Percentiles rank a stretch among this genome's conserved stretches.
These are phyloP conservation scores for Latrodectus geometricus DNA, from an alignment of 1,140 invertebrate genomes.

Conservation along the genomic window DNA sequence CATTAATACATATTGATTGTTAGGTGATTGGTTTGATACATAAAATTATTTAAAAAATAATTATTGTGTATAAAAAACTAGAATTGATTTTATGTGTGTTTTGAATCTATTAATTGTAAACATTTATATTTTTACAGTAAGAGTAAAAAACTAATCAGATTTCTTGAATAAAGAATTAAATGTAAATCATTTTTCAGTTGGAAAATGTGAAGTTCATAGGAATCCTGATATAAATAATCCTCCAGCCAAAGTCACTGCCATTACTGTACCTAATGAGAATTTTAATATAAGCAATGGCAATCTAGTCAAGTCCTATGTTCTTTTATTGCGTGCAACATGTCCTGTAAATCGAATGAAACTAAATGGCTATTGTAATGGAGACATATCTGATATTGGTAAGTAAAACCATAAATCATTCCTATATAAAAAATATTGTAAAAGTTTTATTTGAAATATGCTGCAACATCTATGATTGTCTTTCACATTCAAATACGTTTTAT, in stretches of 20 bases:
- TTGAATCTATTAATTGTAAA: too few relatives aligned
- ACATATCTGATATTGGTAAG: constrained; percentile 56
- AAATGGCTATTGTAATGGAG: constrained; percentile 63
- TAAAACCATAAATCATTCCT: constrained; percentile 9
- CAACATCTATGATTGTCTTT: too few relatives aligned
- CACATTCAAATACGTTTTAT: too few relatives aligned
- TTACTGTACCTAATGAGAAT: constrained; percentile 86
- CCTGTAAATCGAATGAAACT: constrained; percentile 50
- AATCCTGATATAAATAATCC: constrained; percentile 79
- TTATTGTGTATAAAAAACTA: too few relatives aligned
- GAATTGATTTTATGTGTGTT: too few relatives aligned
- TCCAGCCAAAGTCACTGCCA: constrained; percentile 82
- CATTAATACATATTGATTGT: too few relatives aligned
- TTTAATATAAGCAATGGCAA: constrained; percentile 85
- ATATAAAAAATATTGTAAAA: neutral
- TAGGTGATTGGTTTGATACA: too few relatives aligned
- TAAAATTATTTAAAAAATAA: too few relatives aligned
- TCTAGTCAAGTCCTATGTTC: constrained; percentile 87
- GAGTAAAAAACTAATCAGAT: too few relatives aligned
- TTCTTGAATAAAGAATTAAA: too few relatives aligned
- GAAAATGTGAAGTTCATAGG: constrained; percentile 81
- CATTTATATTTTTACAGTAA: too few relatives aligned
- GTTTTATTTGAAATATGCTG: too few relatives aligned
- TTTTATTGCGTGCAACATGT: constrained; percentile 80
- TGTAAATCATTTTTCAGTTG: constrained; percentile 71